Conservation (phyloP, 2,888 invertebrate genomes). For the Tridacna crocea region DNA sequence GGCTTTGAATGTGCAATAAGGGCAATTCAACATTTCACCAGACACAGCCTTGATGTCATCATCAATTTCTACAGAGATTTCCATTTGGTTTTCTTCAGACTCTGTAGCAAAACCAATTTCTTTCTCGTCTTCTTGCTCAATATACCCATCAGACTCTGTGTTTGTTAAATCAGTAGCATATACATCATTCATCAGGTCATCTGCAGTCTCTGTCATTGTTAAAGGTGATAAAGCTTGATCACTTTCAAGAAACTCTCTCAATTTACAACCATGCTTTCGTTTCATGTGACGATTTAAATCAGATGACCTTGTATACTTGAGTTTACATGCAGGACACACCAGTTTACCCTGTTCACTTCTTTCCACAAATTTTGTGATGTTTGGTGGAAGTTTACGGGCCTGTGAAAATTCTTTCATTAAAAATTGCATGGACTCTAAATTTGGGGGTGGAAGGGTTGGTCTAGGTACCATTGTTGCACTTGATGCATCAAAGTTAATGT, state of each 20-base stretch:
- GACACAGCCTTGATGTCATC: slow-evolving; percentile 32
- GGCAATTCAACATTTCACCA: slow-evolving; percentile 74
- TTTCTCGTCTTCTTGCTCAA: slow-evolving; percentile 37
- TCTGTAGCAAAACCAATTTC: slow-evolving; percentile 25
- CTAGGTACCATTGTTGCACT: slow-evolving; percentile 53
- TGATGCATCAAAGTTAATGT: slow-evolving; percentile 33
- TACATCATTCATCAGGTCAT: background rate
- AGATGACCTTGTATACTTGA: slow-evolving; percentile 78
- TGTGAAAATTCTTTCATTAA: slow-evolving; percentile 42
- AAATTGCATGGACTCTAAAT: slow-evolving; percentile 25
- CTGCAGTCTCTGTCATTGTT: background rate
- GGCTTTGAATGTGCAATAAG: slow-evolving; percentile 83
- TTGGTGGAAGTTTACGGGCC: slow-evolving; percentile 45
- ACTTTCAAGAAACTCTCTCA: slow-evolving; percentile 69
- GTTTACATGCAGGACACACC: slow-evolving; percentile 68
- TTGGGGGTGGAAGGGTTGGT: slow-evolving; percentile 43
- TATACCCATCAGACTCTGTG: slow-evolving; percentile 30
- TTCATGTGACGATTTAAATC: slow-evolving; percentile 82
- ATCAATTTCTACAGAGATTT: background rate
- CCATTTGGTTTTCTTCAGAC: slow-evolving; percentile 7
- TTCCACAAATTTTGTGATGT: slow-evolving; percentile 57
- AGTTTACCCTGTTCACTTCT: slow-evolving; percentile 58
- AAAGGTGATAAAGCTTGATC: slow-evolving; percentile 1
- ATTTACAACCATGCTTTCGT: slow-evolving; percentile 77
- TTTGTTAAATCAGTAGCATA: background rate